Evolutionary conservation across 2,113 vertebrate species (phyloP).

Genomic region (Petrocephalus zakoni): DNA sequence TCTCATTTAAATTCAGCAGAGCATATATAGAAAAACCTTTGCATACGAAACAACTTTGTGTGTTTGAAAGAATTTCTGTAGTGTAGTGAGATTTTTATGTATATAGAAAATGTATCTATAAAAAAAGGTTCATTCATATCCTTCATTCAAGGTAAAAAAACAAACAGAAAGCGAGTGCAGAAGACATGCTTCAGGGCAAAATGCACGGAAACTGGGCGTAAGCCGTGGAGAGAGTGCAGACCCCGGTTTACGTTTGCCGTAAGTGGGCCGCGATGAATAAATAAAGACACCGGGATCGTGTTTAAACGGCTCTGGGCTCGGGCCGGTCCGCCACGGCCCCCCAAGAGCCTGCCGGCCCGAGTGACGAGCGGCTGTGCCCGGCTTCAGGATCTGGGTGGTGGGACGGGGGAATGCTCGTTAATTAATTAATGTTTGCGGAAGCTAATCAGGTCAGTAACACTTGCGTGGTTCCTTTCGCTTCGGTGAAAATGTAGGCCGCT

Average conservation of each 20-base stretch:
- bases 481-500: neutral
- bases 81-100: neutral
- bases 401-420: neutral
- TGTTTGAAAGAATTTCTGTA: neutral
- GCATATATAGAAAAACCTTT: neutral
- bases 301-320: neutral
- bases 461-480: neutral
- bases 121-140: neutral
- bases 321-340: neutral
- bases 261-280: slow-evolving; percentile 1
- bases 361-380: slow-evolving; percentile 3
- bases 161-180: neutral
- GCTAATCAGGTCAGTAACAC: slow-evolving; percentile 14
- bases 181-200: neutral
- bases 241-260: neutral
- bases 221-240: neutral
- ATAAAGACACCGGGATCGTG: neutral
- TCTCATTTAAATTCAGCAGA: neutral
- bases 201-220: neutral
- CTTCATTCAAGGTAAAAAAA: neutral
- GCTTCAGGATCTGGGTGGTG: neutral
- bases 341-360: neutral
- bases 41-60: neutral
- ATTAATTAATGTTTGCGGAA: slow-evolving; percentile 20
- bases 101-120: neutral